phyloP scores from a whole-genome alignment of 37 sponge, comb jelly and placozoan genomes.

The Crambe crambe region DNA sequence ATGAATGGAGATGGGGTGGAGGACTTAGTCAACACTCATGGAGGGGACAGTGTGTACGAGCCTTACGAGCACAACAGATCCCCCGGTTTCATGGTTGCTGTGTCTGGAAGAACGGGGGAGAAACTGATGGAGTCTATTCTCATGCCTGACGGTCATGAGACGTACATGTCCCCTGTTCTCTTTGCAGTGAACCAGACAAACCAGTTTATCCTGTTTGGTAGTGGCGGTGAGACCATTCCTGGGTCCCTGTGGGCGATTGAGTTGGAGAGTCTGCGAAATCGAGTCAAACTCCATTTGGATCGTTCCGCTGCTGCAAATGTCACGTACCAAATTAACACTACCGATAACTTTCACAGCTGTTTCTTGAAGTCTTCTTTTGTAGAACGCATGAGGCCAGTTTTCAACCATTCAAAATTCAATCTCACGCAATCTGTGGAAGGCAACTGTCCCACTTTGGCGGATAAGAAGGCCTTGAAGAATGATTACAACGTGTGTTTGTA shows the following conservation, averaged over 20 bases:
- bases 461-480: slow-evolving; percentile 32
- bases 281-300: neutral
- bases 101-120: slow-evolving; percentile 81
- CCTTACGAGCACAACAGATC: slow-evolving; percentile 29
- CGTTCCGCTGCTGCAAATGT: too few species aligned
- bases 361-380: neutral
- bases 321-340: neutral
- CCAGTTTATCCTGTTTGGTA: slow-evolving; percentile 74
- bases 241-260: slow-evolving; percentile 81
- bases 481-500: slow-evolving; percentile 57
- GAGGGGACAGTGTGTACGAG: slow-evolving; percentile 68
- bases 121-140: slow-evolving; percentile 48
- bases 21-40: slow-evolving; percentile 68
- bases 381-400: slow-evolving; percentile 8
- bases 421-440: neutral
- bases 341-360: slow-evolving; percentile 19
- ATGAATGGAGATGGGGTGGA: slow-evolving; percentile 73
- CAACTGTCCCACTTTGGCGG: neutral
- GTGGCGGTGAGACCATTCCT: slow-evolving; percentile 81
- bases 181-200: neutral
- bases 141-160: slow-evolving; percentile 78
- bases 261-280: slow-evolving; percentile 41
- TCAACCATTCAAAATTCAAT: slow-evolving; percentile 8
- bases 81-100: slow-evolving; percentile 37
- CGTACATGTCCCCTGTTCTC: slow-evolving; percentile 74